Evolutionary conservation across 2,113 vertebrate genomes (phyloP).

Genomic region (Lagenorhynchus albirostris): DNA sequence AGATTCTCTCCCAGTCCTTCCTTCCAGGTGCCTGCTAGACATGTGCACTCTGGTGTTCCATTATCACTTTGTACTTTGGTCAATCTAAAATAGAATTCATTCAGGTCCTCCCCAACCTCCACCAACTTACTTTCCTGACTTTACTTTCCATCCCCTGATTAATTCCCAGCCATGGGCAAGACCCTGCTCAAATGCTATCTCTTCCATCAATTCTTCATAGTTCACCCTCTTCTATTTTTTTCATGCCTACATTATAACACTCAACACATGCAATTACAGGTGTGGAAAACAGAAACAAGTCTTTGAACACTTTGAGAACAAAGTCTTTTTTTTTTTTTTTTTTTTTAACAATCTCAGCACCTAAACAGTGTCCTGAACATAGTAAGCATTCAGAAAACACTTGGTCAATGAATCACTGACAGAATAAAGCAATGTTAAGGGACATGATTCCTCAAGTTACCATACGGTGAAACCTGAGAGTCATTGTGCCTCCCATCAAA

Average conservation of each 20-base stretch:
- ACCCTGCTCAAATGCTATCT: neutral
- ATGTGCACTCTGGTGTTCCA: neutral
- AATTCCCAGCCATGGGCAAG: neutral
- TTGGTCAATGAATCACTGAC: neutral
- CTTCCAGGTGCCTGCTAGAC: neutral
- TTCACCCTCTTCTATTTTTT: neutral
- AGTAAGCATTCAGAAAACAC: neutral
- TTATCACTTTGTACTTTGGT: neutral
- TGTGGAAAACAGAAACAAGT: neutral
- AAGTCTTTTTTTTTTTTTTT: neutral
- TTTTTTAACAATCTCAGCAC: neutral
- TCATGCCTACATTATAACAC: neutral
- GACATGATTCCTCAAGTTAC: neutral
- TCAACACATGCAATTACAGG: neutral
- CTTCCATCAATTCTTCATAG: neutral
- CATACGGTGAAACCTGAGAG: neutral
- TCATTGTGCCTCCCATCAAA: neutral
- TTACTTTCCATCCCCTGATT: neutral
- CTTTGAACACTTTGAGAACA: neutral
- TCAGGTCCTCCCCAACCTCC: neutral
- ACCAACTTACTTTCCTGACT: neutral
- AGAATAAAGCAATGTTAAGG: neutral
- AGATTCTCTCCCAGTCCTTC: neutral
- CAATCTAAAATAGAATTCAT: neutral
- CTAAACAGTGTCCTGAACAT: neutral